Percentiles rank a stretch among this genome's conserved stretches.
Conservation (phyloP, 2,888 invertebrate species). For the Carpatolechia fugitivella region DNA sequence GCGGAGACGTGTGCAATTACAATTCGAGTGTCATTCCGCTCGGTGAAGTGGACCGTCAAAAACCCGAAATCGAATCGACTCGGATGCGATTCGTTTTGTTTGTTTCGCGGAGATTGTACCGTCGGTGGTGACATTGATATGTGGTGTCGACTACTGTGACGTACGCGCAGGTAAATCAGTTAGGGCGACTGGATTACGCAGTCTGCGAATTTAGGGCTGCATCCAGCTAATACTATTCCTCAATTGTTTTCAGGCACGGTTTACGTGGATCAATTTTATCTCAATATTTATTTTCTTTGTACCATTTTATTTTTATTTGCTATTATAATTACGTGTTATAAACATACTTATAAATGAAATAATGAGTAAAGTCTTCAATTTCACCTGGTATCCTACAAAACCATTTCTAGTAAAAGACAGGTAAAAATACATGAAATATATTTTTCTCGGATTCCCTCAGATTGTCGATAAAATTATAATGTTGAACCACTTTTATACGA, state of each 20-base stretch:
- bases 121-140: slow-evolving; percentile 12
- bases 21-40: slow-evolving; percentile 39
- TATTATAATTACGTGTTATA: too few relatives aligned
- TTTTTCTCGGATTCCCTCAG: neutral
- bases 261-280: neutral
- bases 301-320: too few relatives aligned
- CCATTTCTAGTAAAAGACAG: neutral
- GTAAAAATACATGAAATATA: neutral
- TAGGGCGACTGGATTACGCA: slow-evolving; percentile 1
- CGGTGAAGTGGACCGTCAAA: slow-evolving; percentile 55
- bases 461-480: neutral
- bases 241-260: neutral
- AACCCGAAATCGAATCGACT: slow-evolving; percentile 49
- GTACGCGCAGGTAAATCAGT: neutral
- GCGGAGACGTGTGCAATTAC: slow-evolving; percentile 49
- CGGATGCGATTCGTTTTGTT: slow-evolving; percentile 33
- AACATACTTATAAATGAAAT: too few relatives aligned
- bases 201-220: neutral
- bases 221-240: neutral
- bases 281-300: too few relatives aligned
- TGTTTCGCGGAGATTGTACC: slow-evolving; percentile 28
- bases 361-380: neutral
- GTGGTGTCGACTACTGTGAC: neutral
- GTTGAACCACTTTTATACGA: slow-evolving; percentile 9
- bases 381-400: neutral